Evolutionary conservation across 2,797 vertebrate species (phyloP), one percentile per base, ranked within the genome.

Genomic region (Rhinogobio ventralis): DNA sequence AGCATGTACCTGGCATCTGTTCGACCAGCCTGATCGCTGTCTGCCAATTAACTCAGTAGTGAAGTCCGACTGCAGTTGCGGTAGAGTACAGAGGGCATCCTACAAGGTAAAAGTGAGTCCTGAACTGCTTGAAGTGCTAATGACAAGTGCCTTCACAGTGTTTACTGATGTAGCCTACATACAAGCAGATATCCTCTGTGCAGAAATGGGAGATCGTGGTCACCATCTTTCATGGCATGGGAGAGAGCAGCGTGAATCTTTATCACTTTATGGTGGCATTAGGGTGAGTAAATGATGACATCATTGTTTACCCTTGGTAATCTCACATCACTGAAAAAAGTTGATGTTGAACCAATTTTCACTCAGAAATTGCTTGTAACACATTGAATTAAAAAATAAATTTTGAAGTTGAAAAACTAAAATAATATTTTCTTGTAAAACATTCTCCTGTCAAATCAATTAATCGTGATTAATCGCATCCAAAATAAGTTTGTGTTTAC

Each of bases 1-100:
- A 93, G 92, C 88, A 91, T 91, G 92, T 92, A 92, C 91, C 92
- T 93, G 92, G 91, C 87, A 84, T 91, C 91, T 86, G 84, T 84
- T 86, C 87, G 67, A 90, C 90, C 90, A 88, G 88, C 85, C 83
- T 86, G 89, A 86, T 73, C 39, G 60, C 49, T 80, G 79, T 66
- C 79, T 82, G 62, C 83, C 79, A 68, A 81, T 85, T 81, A 82
- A 81, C 55, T n/a, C 74, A 39, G 30, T 19, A 49, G 53, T 64
- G 33, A 76, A 64, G 76, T 84, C 49, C 25, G 86, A 79, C 82
- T 75, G 81, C 53, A 62, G 69, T 46, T 49, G 39, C 49, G 5
- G 76, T 30, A 53, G 39, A 73, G 76, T 75, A 33, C 25, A 60
- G 25, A 49, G 77, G 76, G 72, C 71, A n/a, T 75, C 51, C 51